phyloP scores from a whole-genome alignment of 2,797 vertebrate species.

The Sebastes nivosus region DNA sequence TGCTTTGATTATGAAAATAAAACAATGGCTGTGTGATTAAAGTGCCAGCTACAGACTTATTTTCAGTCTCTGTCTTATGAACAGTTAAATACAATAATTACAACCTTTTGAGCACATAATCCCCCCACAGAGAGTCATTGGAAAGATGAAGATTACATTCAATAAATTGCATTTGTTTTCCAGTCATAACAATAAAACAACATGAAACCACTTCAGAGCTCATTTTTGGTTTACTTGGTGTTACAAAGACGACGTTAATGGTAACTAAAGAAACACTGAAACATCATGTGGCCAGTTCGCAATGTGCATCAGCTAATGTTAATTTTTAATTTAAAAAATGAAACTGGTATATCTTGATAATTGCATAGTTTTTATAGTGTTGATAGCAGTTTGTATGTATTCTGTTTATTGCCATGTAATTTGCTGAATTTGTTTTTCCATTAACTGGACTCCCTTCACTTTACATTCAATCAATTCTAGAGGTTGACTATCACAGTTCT shows the following conservation, averaged over 20 bases:
- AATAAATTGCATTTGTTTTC: neutral
- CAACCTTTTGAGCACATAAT: constrained; percentile 3
- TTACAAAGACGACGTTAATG: neutral
- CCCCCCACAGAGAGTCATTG: constrained; percentile 8
- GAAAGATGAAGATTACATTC: neutral
- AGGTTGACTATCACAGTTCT: neutral
- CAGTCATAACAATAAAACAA: neutral
- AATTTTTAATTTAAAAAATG: neutral
- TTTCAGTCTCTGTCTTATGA: constrained; percentile 1
- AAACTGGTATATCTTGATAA: neutral
- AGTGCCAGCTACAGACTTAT: neutral
- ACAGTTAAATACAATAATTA: constrained; percentile 8
- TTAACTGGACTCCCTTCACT: neutral
- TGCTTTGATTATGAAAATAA: constrained; percentile 1
- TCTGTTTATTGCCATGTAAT: neutral
- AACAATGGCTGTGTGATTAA: constrained; percentile 17
- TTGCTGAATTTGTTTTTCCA: neutral
- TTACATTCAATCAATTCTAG: constrained; percentile 1
- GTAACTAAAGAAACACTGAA: neutral
- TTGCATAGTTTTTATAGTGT: neutral
- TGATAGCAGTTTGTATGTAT: neutral
- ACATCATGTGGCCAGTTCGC: no score
- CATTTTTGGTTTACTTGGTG: neutral
- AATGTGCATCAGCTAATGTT: neutral
- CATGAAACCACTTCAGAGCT: neutral